Conservation (phyloP, 2,797 vertebrate genomes). For the Carcharodon carcharias region DNA sequence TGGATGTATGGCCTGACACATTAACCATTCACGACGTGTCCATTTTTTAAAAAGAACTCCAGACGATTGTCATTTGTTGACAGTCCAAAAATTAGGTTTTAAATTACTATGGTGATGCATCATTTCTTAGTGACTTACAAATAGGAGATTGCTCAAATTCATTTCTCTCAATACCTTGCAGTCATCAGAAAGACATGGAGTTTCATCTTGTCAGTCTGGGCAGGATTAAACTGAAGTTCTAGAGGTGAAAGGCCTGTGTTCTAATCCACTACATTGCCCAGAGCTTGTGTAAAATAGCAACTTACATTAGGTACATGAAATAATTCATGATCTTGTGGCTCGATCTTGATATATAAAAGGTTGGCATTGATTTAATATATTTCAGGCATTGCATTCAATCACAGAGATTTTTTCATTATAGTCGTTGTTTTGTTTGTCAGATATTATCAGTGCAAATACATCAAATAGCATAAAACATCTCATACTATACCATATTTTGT, state of each 20-base stretch:
- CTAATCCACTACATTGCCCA: background rate
- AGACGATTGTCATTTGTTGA: background rate
- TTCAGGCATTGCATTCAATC: constrained; percentile 30
- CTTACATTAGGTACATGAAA: constrained; percentile 14
- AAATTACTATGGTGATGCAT: background rate
- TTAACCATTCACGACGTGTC: constrained; percentile 1
- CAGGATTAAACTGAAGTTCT: background rate
- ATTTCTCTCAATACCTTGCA: background rate
- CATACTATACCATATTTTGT: background rate
- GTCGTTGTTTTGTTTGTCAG: constrained; percentile 32
- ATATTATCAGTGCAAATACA: constrained; percentile 33
- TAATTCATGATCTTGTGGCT: constrained; percentile 21
- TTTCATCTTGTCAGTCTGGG: constrained; percentile 19
- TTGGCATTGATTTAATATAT: constrained; percentile 23
- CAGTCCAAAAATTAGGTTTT: constrained; percentile 19
- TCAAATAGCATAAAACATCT: background rate
- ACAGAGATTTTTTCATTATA: constrained; percentile 29
- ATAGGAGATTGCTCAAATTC: constrained; percentile 7
- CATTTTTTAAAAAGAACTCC: background rate
- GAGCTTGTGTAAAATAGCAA: background rate
- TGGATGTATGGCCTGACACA: background rate
- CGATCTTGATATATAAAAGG: constrained; percentile 13
- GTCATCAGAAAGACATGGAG: background rate
- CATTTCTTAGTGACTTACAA: constrained; percentile 15
- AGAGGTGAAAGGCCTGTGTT: constrained; percentile 17